Evolutionary conservation across 2,113 vertebrate genomes (phyloP).

Genomic region (Protobothrops mucrosquamatus): DNA sequence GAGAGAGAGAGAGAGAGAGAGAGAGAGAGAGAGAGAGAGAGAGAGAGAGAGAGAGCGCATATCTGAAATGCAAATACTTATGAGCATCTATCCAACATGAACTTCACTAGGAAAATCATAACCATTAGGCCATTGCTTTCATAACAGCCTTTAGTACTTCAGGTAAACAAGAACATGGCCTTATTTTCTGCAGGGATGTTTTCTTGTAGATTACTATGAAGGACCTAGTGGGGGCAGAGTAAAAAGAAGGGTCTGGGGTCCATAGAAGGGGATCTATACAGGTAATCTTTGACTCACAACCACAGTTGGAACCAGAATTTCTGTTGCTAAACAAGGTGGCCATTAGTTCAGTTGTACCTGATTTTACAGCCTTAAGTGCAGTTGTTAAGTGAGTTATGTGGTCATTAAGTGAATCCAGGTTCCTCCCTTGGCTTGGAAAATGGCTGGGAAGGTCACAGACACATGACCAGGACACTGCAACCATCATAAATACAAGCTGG

Average conservation of each 20-base stretch:
- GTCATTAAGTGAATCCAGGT: background rate
- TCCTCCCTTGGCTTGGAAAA: background rate
- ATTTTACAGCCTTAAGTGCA: background rate
- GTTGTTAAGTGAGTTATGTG: background rate
- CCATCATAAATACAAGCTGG: background rate
- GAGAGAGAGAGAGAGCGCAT: background rate
- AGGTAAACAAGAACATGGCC: background rate
- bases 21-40: too few relatives aligned
- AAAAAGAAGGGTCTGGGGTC: background rate
- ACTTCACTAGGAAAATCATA: slow-evolving; percentile 35
- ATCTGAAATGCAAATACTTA: slow-evolving; percentile 44
- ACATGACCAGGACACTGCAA: too few relatives aligned
- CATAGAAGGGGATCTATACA: background rate
- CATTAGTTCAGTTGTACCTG: background rate
- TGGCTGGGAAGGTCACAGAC: background rate
- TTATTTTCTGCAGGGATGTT: background rate
- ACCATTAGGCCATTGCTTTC: slow-evolving; percentile 28
- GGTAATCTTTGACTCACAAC: background rate
- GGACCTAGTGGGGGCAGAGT: background rate
- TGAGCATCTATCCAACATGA: slow-evolving; percentile 41
- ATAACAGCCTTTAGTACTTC: slow-evolving; percentile 5
- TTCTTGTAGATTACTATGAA: background rate
- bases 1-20: slow-evolving; percentile 12
- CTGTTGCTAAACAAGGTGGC: background rate
- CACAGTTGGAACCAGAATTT: background rate